These are phyloP conservation scores for Decapterus maruadsi DNA, from an alignment of 2,797 vertebrate genomes.

Conservation along the genomic window DNA sequence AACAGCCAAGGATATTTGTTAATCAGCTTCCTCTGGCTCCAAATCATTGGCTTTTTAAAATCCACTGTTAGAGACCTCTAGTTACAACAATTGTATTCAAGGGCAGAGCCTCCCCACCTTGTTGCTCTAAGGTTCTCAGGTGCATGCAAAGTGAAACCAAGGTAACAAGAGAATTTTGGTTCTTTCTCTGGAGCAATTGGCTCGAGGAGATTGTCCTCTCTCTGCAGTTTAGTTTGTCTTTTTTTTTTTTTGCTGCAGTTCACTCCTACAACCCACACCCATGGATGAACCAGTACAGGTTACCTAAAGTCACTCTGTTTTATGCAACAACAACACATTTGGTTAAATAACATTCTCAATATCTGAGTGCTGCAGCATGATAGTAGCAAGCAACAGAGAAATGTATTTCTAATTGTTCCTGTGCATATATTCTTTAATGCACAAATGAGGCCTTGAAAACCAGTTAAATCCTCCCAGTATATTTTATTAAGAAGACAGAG, in stretches of 20 bases:
- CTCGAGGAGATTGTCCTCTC: conserved; percentile 18
- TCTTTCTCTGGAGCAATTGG: conserved; percentile 5
- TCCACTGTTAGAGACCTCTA: too few relatives aligned
- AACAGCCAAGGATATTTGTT: too few relatives aligned
- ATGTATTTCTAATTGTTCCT: background rate
- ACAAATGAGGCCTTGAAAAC: background rate
- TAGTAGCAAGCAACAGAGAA: background rate
- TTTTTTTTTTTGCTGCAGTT: conserved; percentile 33
- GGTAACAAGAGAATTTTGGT: background rate
- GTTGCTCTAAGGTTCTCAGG: background rate
- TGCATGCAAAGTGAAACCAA: conserved; percentile 1
- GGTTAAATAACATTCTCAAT: background rate
- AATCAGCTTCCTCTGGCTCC: too few relatives aligned
- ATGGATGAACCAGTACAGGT: conserved; percentile 35
- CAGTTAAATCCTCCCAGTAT: background rate
- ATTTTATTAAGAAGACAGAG: background rate
- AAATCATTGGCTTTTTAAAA: too few relatives aligned
- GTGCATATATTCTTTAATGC: background rate
- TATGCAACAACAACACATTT: background rate
- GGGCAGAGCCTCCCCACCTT: background rate
- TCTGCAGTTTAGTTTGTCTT: conserved; percentile 21
- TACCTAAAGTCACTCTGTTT: conserved; percentile 27
- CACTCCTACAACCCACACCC: background rate
- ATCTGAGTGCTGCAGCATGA: background rate
- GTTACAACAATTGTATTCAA: background rate